Percentiles rank a stretch among this genome's conserved stretches.
phyloP scores from a whole-genome alignment of 2,888 invertebrate genomes.

The Pyrgus malvae region DNA sequence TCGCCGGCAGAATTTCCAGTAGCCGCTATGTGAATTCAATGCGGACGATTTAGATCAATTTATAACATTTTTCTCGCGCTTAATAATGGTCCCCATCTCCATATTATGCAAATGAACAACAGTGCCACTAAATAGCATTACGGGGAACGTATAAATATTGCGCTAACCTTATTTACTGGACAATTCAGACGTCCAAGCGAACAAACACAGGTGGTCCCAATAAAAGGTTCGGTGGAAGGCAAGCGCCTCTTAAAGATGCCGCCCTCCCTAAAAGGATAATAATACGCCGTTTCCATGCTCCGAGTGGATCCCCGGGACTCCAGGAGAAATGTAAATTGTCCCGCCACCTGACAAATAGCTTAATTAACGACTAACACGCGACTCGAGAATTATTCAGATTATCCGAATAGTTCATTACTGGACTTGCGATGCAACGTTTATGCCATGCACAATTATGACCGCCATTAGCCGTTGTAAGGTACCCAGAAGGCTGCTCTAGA shows the following conservation, averaged over 20 bases:
- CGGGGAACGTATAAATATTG: constrained; percentile 67
- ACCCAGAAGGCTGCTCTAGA: constrained; percentile 46
- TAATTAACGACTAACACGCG: constrained; percentile 77
- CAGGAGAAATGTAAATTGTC: constrained; percentile 77
- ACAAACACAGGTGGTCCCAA: constrained; percentile 79
- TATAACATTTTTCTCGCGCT: constrained; percentile 51
- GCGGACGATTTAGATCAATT: constrained; percentile 27
- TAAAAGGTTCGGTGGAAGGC: constrained; percentile 72
- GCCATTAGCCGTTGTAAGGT: constrained; percentile 42
- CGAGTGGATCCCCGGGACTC: constrained; percentile 61
- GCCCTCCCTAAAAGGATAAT: constrained; percentile 81
- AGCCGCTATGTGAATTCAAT: constrained; percentile 38
- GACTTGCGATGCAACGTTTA: constrained; percentile 35
- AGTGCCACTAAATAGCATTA: constrained; percentile 71
- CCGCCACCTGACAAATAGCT: constrained; percentile 78
- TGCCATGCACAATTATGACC: constrained; percentile 45
- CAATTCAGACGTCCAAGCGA: constrained; percentile 77
- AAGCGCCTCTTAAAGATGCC: constrained; percentile 68
- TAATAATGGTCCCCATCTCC: constrained; percentile 69
- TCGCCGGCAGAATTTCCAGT: constrained; percentile 53
- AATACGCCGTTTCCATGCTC: constrained; percentile 76
- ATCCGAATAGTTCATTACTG: constrained; percentile 56
- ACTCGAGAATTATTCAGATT: constrained; percentile 66
- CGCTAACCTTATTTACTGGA: constrained; percentile 79
- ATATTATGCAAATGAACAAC: constrained; percentile 68